Evolutionary conservation across 2,888 invertebrate species (phyloP), one percentile per base, ranked within the genome.

Genomic region (Mesochorus sp.): DNA sequence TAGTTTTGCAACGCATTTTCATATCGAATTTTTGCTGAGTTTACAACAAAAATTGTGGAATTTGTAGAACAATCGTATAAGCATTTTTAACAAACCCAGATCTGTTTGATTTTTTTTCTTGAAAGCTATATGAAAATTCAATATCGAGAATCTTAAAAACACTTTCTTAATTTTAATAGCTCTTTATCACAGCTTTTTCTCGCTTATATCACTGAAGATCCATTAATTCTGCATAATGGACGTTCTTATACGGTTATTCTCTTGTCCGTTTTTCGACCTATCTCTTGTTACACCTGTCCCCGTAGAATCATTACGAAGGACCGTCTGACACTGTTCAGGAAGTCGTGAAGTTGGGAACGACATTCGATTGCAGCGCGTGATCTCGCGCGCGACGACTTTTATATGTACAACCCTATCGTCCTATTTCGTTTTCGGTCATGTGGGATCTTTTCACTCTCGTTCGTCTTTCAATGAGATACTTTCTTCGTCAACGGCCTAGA

Each of bases 401-500:
- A n/a, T 61, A 31, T 26, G 44, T 17, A n/a, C 31, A 8, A 39
- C 21, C 17, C 12, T 19, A 42, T 47, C 34, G n/a, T n/a, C n/a
- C n/a, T n/a, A 62, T 34, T 64, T 21, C 44, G 37, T n/a, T 19
- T 51, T n/a, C n/a, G n/a, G n/a, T n/a, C n/a, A n/a, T 49, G 10
- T 42, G 44, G 34, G 39, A 51, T 14, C 66, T 59, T 44, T 19
- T 44, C 12, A 14, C 34, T 21, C 14, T 31, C n/a, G 57, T 21
- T 21, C 42, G 5, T 42, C 47, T 71, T 66, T 71, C 70, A 71
- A 70, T 64, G 49, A 42, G 49, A 12, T 24, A 3, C 37, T 28
- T 24, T n/a, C 28, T 17, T 42, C 47, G 28, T 42, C 28, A 44
- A 12, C 44, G 28, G 44, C 19, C 17, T 55, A 57, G 57, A 49